Evolutionary conservation across 2,797 vertebrate species (phyloP).

Genomic region (Pangasius djambal): DNA sequence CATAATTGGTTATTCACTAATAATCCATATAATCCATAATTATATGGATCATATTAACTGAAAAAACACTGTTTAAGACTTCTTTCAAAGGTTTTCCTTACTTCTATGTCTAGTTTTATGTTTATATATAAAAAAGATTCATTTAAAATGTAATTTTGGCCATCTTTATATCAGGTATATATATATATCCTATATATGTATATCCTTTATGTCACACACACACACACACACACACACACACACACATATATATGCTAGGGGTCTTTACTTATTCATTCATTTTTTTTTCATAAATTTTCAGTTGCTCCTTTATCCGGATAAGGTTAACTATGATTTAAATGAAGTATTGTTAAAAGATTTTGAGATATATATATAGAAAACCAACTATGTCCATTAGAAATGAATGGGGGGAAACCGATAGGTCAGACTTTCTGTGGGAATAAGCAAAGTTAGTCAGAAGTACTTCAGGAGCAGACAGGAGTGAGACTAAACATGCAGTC

Average conservation of each 20-base stretch:
- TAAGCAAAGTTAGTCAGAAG: too few relatives aligned
- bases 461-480: background rate
- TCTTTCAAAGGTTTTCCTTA: background rate
- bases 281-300: background rate
- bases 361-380: too few relatives aligned
- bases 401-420: background rate
- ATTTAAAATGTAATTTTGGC: too few relatives aligned
- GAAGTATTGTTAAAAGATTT: too few relatives aligned
- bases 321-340: background rate
- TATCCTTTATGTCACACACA: too few relatives aligned
- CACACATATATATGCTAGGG: too few relatives aligned
- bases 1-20: background rate
- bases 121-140: background rate
- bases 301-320: background rate
- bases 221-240: too few relatives aligned
- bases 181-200: too few relatives aligned
- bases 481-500: background rate
- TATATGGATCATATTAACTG: background rate
- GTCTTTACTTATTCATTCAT: background rate
- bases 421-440: background rate
- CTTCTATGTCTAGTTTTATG: background rate
- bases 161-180: too few relatives aligned
- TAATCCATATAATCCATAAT: too few relatives aligned
- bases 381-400: too few relatives aligned
- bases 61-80: background rate